Percentiles rank a stretch among this genome's conserved stretches.
These are phyloP conservation scores for Peromyscus maniculatus DNA, from an alignment of 2,113 vertebrate genomes.

Conservation along the genomic window DNA sequence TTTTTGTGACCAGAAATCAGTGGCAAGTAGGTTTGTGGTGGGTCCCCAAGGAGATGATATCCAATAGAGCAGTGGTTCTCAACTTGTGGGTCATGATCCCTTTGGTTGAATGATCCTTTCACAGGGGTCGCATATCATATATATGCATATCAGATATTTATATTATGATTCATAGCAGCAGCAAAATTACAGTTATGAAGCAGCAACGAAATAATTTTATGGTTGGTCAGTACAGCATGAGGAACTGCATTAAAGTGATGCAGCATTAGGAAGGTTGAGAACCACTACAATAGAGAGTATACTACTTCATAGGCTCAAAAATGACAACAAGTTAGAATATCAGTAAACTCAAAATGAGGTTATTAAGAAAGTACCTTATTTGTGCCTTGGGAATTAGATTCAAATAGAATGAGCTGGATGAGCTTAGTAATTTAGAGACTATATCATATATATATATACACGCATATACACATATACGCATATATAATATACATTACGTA, in stretches of 20 bases:
- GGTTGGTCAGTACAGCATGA: background rate
- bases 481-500: too few relatives aligned
- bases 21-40: background rate
- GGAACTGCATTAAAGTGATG: background rate
- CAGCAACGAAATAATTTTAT: background rate
- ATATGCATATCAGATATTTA: background rate
- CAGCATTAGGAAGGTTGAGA: background rate
- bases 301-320: constrained; percentile 37
- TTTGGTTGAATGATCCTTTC: background rate
- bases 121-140: background rate
- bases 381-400: constrained; percentile 46
- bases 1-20: constrained; percentile 26
- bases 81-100: background rate
- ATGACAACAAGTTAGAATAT: constrained; percentile 33
- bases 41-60: background rate
- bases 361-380: constrained; percentile 21
- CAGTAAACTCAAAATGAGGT: background rate
- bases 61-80: background rate
- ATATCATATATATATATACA: background rate
- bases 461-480: background rate
- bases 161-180: background rate
- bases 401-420: constrained; percentile 30
- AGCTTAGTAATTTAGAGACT: constrained; percentile 33
- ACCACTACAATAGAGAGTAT: background rate
- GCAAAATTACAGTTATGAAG: background rate